Evolutionary conservation across 2,888 invertebrate genomes (phyloP).

Genomic region (Parnassius orleans): DNA sequence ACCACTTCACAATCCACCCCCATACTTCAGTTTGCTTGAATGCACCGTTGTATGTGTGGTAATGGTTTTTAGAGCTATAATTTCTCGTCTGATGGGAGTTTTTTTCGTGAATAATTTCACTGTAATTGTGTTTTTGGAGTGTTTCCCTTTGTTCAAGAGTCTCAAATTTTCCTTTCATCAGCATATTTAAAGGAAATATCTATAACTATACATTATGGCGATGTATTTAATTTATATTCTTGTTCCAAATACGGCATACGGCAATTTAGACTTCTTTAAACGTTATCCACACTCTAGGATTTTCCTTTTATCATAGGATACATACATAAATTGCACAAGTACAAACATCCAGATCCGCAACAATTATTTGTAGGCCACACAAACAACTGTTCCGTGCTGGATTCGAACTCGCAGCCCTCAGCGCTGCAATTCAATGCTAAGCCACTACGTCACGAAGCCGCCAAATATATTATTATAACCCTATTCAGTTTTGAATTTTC

Average conservation of each 20-base stretch:
- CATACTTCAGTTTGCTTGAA: constrained; percentile 65
- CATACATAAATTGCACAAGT: too few species aligned
- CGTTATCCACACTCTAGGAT: too few species aligned
- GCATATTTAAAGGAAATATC: constrained; percentile 1
- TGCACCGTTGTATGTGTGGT: constrained; percentile 69
- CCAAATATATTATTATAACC: too few species aligned
- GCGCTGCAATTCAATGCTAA: too few species aligned
- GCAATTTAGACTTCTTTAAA: constrained; percentile 5
- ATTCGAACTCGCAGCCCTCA: too few species aligned
- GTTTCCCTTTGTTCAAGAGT: constrained; percentile 35
- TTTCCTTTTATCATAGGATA: too few species aligned
- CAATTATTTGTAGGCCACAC: too few species aligned
- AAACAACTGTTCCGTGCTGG: too few species aligned
- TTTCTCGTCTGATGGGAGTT: constrained; percentile 67
- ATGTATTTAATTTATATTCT: constrained; percentile 1
- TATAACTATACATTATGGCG: constrained; percentile 4
- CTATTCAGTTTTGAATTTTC: too few species aligned
- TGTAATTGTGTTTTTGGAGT: constrained; percentile 45
- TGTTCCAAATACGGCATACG: neutral
- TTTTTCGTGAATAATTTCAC: constrained; percentile 64
- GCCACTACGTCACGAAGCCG: too few species aligned
- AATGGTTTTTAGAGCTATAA: constrained; percentile 73
- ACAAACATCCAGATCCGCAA: too few species aligned
- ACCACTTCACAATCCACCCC: constrained; percentile 38
- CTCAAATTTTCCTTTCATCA: too few species aligned